phyloP scores from a whole-genome alignment of 1,140 invertebrate genomes.

The Calephelis nemesis region DNA sequence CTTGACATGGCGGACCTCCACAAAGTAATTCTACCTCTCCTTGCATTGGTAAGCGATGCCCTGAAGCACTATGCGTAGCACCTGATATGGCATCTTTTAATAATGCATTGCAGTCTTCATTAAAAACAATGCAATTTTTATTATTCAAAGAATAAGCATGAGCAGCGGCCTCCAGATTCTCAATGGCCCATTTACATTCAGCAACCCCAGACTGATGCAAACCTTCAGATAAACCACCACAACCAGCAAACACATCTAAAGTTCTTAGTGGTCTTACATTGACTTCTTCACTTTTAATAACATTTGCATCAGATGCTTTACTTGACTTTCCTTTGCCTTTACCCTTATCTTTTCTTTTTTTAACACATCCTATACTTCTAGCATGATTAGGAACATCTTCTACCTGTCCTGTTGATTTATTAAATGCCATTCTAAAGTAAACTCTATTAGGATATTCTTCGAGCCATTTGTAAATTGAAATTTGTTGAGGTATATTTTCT shows the following conservation, averaged over 20 bases:
- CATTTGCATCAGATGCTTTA: constrained; percentile 54
- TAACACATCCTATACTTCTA: constrained; percentile 79
- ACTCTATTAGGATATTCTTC: constrained; percentile 84
- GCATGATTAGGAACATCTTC: constrained; percentile 82
- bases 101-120: constrained; percentile 89
- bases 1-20: constrained; percentile 95
- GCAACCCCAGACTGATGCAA: constrained; percentile 86
- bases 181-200: constrained; percentile 89
- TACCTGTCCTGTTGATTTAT: constrained; percentile 80
- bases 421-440: constrained; percentile 88
- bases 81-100: constrained; percentile 84
- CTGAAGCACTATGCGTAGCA: constrained; percentile 59
- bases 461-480: constrained; percentile 82
- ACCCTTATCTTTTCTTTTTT: constrained; percentile 83
- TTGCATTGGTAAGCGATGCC: constrained; percentile 85
- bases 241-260: constrained; percentile 94
- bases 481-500: constrained; percentile 61
- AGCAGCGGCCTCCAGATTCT: constrained; percentile 88
- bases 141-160: constrained; percentile 91
- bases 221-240: constrained; percentile 88
- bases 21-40: constrained; percentile 92
- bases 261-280: constrained; percentile 80
- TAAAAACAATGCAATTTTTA: constrained; percentile 86
- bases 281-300: constrained; percentile 44
- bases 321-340: constrained; percentile 86